Percentiles rank a stretch among this genome's conserved stretches.
These are phyloP conservation scores for Oxycera nigricornis DNA, from an alignment of 2,888 invertebrate genomes.

Conservation along the genomic window DNA sequence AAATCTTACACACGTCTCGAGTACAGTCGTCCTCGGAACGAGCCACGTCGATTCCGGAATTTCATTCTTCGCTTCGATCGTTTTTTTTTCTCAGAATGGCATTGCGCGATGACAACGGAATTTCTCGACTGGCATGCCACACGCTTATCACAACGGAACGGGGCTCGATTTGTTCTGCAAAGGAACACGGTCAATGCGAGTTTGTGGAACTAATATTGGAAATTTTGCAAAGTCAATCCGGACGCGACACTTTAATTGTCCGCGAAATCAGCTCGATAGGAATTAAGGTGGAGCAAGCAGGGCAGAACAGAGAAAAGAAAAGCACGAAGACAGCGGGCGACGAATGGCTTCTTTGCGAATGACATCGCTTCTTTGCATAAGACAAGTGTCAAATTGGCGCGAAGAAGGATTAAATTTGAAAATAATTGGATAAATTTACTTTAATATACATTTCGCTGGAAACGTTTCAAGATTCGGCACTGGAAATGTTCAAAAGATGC, in stretches of 20 bases:
- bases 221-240: neutral
- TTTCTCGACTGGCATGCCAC: neutral
- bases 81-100: neutral
- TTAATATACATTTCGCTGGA: too few relatives aligned
- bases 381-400: too few relatives aligned
- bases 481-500: too few relatives aligned
- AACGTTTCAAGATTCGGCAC: too few relatives aligned
- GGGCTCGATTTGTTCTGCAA: neutral
- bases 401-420: too few relatives aligned
- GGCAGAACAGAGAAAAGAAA: neutral
- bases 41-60: conserved; percentile 36
- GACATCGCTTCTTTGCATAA: too few relatives aligned
- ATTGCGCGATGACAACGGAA: conserved; percentile 2
- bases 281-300: conserved; percentile 24
- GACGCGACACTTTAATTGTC: neutral
- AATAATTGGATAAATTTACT: too few relatives aligned
- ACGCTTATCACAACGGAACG: neutral
- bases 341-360: too few relatives aligned
- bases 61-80: neutral
- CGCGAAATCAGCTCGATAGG: conserved; percentile 3
- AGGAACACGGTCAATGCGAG: neutral
- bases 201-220: neutral
- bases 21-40: neutral
- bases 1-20: neutral
- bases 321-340: neutral